phyloP scores from a whole-genome alignment of 2,797 vertebrate genomes.

The Rachycentron canadum region DNA sequence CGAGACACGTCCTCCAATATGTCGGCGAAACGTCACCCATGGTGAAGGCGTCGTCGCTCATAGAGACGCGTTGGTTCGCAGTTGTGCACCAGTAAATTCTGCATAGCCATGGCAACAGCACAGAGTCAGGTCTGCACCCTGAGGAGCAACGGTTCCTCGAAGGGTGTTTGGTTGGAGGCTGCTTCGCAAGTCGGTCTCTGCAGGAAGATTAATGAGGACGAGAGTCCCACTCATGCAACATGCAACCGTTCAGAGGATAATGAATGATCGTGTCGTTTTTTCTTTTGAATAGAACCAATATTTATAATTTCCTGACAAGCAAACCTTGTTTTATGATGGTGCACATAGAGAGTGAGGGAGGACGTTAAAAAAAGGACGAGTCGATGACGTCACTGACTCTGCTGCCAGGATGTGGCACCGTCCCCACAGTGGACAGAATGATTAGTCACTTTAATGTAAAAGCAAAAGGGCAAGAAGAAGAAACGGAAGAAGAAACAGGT shows the following conservation, averaged over 20 bases:
- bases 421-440: conserved; percentile 2
- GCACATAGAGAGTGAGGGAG: neutral
- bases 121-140: neutral
- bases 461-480: conserved; percentile 11
- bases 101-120: conserved; percentile 34
- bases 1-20: conserved; percentile 41
- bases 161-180: neutral
- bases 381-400: neutral
- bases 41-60: conserved; percentile 52
- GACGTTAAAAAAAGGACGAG: neutral
- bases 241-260: neutral
- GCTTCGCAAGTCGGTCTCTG: neutral
- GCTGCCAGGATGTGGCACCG: conserved; percentile 1
- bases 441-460: conserved; percentile 12
- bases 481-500: neutral
- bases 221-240: neutral
- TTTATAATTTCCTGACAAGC: neutral
- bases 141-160: neutral
- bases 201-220: neutral
- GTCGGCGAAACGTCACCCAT: conserved; percentile 41
- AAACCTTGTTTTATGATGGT: neutral
- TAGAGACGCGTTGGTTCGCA: neutral
- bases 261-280: neutral
- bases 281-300: too few species aligned
- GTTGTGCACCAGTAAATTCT: conserved; percentile 19